Percentiles rank a stretch among this genome's conserved stretches.
Evolutionary conservation across 2,113 vertebrate genomes (phyloP).

Genomic region (Heterotis niloticus): DNA sequence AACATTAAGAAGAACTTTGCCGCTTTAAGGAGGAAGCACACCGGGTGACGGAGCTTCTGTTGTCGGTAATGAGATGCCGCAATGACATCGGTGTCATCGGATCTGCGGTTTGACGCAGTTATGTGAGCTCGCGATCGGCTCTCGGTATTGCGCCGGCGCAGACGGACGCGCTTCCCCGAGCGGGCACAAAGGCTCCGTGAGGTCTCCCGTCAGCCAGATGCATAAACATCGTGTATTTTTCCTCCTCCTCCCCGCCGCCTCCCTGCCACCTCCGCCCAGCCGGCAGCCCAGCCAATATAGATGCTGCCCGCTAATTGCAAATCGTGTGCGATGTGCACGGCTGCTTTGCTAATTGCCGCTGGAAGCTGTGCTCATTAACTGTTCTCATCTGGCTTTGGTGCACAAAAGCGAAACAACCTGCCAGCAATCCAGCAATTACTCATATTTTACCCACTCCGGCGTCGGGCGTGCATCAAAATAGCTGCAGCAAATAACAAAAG

Average conservation of each 20-base stretch:
- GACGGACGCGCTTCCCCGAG: not conserved
- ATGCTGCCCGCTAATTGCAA: conserved; percentile 75
- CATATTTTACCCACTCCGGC: conserved; percentile 75
- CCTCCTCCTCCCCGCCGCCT: not conserved
- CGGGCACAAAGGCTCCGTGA: not conserved
- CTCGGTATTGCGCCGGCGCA: not conserved
- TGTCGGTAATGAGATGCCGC: not conserved
- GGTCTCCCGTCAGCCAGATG: conserved; percentile 20
- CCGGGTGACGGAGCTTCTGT: conserved; percentile 1
- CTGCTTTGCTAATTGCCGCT: conserved; percentile 85
- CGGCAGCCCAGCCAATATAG: conserved; percentile 43
- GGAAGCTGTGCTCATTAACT: conserved; percentile 93
- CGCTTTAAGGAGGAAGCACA: not conserved
- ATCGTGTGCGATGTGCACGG: conserved; percentile 79
- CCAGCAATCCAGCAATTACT: conserved; percentile 91
- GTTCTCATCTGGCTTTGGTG: conserved; percentile 88
- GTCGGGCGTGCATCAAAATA: conserved; percentile 74
- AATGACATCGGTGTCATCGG: conserved; percentile 4
- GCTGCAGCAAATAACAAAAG: conserved; percentile 80
- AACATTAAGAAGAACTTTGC: too few species aligned
- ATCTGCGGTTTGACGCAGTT: not conserved
- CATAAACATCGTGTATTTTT: conserved; percentile 22
- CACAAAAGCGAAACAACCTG: conserved; percentile 88
- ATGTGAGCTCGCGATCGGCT: not conserved
- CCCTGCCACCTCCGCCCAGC: conserved; percentile 22